Conservation (phyloP, 1,140 invertebrate genomes). For the Mycetomoellerius zeteki region DNA sequence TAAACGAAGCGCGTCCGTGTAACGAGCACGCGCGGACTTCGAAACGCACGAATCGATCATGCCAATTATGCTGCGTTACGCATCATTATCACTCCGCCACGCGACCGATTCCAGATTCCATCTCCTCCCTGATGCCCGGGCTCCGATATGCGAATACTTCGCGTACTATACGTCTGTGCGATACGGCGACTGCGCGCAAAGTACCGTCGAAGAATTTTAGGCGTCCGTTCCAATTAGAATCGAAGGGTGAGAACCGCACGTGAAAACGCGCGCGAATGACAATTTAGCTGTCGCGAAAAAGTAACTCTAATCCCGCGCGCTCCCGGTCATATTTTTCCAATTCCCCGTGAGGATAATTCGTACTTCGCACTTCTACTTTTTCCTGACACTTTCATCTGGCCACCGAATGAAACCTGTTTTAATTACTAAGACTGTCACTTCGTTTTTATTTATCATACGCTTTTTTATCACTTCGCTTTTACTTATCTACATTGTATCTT, state of each 20-base stretch:
- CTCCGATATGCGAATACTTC: slow-evolving; percentile 5
- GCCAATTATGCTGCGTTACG: slow-evolving; percentile 49
- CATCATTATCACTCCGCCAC: slow-evolving; percentile 50
- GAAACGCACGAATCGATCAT: slow-evolving; percentile 50
- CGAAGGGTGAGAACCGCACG: neutral
- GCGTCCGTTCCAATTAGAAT: neutral
- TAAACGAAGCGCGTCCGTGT: neutral
- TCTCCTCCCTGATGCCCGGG: neutral
- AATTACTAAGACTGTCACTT: slow-evolving; percentile 31
- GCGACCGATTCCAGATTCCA: slow-evolving; percentile 20
- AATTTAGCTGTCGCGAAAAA: neutral
- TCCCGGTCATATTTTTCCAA: slow-evolving; percentile 1
- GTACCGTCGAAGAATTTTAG: neutral
- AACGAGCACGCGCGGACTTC: slow-evolving; percentile 39
- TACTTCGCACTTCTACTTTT: neutral
- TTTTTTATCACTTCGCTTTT: neutral
- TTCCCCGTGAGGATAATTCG: neutral
- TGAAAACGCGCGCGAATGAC: neutral
- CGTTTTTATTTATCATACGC: neutral
- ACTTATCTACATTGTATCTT: neutral
- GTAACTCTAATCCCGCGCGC: neutral
- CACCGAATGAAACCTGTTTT: neutral
- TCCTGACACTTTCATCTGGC: neutral
- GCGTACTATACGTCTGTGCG: neutral
- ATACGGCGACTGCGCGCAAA: neutral